A percentile compares a stretch with the other conserved stretches of the same genome.
These are phyloP conservation scores for Channallabes apus DNA, from an alignment of 2,797 vertebrate species.

Conservation along the genomic window DNA sequence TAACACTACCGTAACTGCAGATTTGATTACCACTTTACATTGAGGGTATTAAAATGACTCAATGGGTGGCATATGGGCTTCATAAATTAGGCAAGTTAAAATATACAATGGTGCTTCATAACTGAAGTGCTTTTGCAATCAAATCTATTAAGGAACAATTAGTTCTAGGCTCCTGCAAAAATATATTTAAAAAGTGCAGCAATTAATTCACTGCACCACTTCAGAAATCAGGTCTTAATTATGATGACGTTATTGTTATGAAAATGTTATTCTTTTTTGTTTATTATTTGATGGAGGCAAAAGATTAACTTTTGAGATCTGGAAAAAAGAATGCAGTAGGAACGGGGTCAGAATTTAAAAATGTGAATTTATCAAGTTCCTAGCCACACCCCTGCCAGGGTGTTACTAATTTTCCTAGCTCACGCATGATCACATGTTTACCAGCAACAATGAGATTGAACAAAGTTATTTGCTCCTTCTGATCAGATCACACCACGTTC, in stretches of 20 bases:
- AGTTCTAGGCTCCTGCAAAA: not conserved
- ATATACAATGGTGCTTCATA: not conserved
- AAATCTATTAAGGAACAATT: not conserved
- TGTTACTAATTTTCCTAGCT: too few species aligned
- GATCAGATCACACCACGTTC: too few species aligned
- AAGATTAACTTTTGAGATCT: not conserved
- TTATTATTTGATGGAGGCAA: not conserved
- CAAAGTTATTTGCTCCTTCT: too few species aligned
- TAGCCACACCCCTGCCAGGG: too few species aligned
- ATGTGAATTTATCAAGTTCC: too few species aligned
- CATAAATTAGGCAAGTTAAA: slow-evolving; percentile 6
- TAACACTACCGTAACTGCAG: not conserved
- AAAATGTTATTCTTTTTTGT: not conserved
- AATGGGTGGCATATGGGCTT: slow-evolving; percentile 9
- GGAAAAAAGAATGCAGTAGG: not conserved
- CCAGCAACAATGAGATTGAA: too few species aligned
- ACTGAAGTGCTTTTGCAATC: not conserved
- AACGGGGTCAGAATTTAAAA: too few species aligned
- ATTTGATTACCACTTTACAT: not conserved
- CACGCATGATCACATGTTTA: too few species aligned
- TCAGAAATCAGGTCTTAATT: not conserved
- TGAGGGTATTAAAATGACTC: not conserved
- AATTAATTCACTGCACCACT: not conserved
- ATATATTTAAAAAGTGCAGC: not conserved
- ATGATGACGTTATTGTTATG: too few species aligned